Percentiles rank a stretch among this genome's conserved stretches.
Evolutionary conservation across 2,113 vertebrate genomes (phyloP).

Genomic region (Xiphias gladius): DNA sequence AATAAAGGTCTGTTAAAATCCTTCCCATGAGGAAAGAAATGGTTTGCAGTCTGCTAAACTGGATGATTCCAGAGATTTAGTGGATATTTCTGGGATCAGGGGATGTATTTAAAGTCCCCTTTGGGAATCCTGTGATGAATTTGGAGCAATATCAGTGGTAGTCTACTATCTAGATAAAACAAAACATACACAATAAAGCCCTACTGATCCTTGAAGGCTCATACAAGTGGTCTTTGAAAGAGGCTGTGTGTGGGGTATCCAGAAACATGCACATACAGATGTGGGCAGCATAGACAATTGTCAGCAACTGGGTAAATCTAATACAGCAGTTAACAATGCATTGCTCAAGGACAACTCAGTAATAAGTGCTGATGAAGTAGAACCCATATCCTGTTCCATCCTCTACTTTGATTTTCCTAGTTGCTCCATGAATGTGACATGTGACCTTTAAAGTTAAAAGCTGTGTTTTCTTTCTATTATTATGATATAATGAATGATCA

Average conservation of each 20-base stretch:
- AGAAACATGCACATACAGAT: slow-evolving; percentile 8
- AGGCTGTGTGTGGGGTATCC: neutral
- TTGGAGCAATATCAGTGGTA: slow-evolving; percentile 5
- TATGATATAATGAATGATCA: slow-evolving; percentile 4
- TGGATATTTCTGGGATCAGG: slow-evolving; percentile 29
- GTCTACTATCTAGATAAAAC: slow-evolving; percentile 1
- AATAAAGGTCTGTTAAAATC: slow-evolving; percentile 53
- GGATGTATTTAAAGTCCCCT: slow-evolving; percentile 5
- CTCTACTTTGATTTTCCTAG: slow-evolving; percentile 21
- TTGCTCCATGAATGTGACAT: slow-evolving; percentile 8
- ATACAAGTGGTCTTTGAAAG: slow-evolving; percentile 25
- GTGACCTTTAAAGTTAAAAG: slow-evolving; percentile 22
- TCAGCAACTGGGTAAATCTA: slow-evolving; percentile 15
- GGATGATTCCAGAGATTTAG: slow-evolving; percentile 35
- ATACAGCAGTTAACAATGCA: slow-evolving; percentile 29
- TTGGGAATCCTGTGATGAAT: neutral
- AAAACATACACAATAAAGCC: slow-evolving; percentile 21
- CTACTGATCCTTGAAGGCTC: slow-evolving; percentile 25
- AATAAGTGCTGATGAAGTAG: neutral
- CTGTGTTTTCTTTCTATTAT: slow-evolving; percentile 19
- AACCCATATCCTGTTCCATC: slow-evolving; percentile 22
- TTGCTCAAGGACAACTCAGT: slow-evolving; percentile 39
- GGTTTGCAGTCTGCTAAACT: slow-evolving; percentile 41
- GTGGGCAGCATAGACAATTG: neutral
- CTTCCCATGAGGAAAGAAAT: slow-evolving; percentile 33